A percentile compares a stretch with the other conserved stretches of the same genome.
These are phyloP conservation scores for Nebria brevicollis DNA, from an alignment of 2,888 invertebrate genomes.

Conservation along the genomic window DNA sequence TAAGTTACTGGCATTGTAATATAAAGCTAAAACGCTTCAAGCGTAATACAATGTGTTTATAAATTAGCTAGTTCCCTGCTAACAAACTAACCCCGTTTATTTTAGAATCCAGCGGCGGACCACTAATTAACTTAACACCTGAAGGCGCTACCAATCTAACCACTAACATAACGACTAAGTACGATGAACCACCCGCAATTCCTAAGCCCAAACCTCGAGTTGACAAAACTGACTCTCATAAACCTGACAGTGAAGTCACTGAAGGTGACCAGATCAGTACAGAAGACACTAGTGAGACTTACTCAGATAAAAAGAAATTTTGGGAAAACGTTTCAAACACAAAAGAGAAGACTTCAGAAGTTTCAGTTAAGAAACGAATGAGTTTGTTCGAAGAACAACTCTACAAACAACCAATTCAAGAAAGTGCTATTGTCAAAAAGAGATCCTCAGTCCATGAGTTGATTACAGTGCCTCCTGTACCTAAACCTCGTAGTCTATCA, in stretches of 20 bases:
- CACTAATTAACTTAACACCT: slow-evolving; percentile 56
- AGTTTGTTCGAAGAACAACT: slow-evolving; percentile 55
- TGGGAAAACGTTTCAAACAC: slow-evolving; percentile 64
- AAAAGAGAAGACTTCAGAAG: slow-evolving; percentile 50
- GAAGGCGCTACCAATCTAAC: slow-evolving; percentile 56
- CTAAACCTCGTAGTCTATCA: slow-evolving; percentile 61
- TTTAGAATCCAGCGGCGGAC: slow-evolving; percentile 62
- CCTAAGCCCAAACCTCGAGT: slow-evolving; percentile 67
- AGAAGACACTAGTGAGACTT: slow-evolving; percentile 59
- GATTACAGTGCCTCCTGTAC: slow-evolving; percentile 57
- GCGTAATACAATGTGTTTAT: slow-evolving; percentile 40
- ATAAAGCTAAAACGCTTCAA: slow-evolving; percentile 39
- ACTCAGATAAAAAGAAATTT: slow-evolving; percentile 65
- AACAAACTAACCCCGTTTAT: slow-evolving; percentile 61
- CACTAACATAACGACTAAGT: slow-evolving; percentile 53
- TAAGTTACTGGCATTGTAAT: slow-evolving; percentile 33
- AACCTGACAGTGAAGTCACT: slow-evolving; percentile 54
- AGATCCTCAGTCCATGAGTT: slow-evolving; percentile 59
- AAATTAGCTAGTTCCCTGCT: slow-evolving; percentile 59
- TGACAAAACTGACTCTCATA: slow-evolving; percentile 55
- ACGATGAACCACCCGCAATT: slow-evolving; percentile 58
- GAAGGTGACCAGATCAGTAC: slow-evolving; percentile 54
- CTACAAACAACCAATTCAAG: slow-evolving; percentile 51
- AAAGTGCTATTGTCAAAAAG: slow-evolving; percentile 54
- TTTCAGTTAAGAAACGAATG: slow-evolving; percentile 55